Evolutionary conservation across 2,888 invertebrate species (phyloP).

Genomic region (Agonopterix subpropinquella): DNA sequence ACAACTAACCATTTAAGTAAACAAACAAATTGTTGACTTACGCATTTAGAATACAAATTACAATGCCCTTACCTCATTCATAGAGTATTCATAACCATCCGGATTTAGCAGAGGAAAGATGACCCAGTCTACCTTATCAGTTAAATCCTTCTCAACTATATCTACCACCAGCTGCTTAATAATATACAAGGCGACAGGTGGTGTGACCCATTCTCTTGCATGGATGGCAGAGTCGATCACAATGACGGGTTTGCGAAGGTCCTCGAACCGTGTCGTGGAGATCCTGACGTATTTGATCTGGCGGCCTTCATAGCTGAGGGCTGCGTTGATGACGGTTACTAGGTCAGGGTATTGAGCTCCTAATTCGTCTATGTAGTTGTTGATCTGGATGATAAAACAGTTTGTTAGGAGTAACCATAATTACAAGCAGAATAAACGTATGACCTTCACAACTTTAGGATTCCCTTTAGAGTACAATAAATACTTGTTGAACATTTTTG

Average conservation of each 20-base stretch:
- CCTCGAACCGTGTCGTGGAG: slow-evolving; percentile 64
- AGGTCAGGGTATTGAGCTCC: slow-evolving; percentile 59
- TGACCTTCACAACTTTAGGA: no score
- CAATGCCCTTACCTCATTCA: slow-evolving; percentile 50
- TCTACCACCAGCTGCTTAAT: slow-evolving; percentile 80
- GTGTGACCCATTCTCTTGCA: slow-evolving; percentile 84
- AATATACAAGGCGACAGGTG: slow-evolving; percentile 80
- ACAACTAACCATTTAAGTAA: no score
- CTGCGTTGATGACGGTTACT: slow-evolving; percentile 72
- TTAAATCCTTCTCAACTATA: slow-evolving; percentile 57
- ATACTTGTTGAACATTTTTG: no score
- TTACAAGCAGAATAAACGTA: no score
- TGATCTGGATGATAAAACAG: slow-evolving; percentile 57
- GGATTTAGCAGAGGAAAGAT: slow-evolving; percentile 82
- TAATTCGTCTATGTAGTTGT: slow-evolving; percentile 57
- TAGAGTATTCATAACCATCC: slow-evolving; percentile 83
- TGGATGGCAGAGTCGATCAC: slow-evolving; percentile 79
- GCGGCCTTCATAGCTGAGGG: slow-evolving; percentile 75
- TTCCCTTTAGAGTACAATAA: no score
- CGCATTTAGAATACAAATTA: no score
- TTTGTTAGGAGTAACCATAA: not conserved
- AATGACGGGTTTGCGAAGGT: slow-evolving; percentile 71
- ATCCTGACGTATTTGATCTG: slow-evolving; percentile 76
- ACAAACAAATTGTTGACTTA: slow-evolving; percentile 1
- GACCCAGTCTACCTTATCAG: slow-evolving; percentile 79